Conservation (phyloP, 2,888 invertebrate species). For the Gonocerus acuteangulatus region DNA sequence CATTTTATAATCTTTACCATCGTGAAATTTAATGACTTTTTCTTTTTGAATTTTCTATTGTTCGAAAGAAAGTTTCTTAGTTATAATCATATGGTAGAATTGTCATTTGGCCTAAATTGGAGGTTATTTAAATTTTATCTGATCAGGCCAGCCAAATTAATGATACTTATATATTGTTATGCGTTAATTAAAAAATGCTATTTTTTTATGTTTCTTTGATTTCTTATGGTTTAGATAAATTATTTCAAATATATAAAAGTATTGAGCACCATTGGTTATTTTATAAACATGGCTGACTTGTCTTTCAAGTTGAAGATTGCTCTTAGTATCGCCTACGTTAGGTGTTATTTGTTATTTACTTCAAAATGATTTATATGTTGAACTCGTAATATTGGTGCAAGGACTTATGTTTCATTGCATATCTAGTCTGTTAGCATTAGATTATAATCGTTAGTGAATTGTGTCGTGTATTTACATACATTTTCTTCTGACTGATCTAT, state of each 20-base stretch:
- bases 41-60: too few relatives aligned
- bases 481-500: slow-evolving; percentile 19
- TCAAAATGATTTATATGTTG: background rate
- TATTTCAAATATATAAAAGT: background rate
- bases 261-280: slow-evolving; percentile 10
- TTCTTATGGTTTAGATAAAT: background rate
- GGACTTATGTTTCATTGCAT: background rate
- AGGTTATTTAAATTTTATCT: too few relatives aligned
- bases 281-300: slow-evolving; percentile 25
- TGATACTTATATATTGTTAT: too few relatives aligned
- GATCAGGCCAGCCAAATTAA: too few relatives aligned
- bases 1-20: too few relatives aligned
- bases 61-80: too few relatives aligned
- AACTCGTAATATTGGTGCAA: background rate
- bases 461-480: background rate
- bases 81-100: too few relatives aligned
- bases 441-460: background rate
- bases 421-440: background rate
- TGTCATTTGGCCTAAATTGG: too few relatives aligned
- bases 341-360: background rate
- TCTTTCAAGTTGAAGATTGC: slow-evolving; percentile 14
- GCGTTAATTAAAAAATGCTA: too few relatives aligned
- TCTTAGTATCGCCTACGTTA: background rate
- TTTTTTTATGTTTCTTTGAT: background rate
- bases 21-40: too few relatives aligned